Percentiles rank a stretch among this genome's conserved stretches.
Conservation (phyloP, 2,888 invertebrate species). For the Phyllotreta cruciferae region DNA sequence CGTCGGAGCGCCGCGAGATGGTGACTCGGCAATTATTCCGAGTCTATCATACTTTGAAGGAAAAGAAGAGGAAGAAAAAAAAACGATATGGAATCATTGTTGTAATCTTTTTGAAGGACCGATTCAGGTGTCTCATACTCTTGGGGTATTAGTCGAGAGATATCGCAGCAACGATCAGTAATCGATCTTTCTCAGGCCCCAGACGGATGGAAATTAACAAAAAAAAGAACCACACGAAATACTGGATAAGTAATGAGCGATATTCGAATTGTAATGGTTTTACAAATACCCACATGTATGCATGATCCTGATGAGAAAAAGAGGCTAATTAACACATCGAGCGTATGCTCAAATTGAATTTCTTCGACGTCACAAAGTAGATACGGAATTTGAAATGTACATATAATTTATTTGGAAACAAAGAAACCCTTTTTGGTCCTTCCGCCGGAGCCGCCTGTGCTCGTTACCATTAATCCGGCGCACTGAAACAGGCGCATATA, state of each 20-base stretch:
- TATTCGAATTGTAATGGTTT: no score
- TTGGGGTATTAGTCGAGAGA: conserved; percentile 29
- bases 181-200: conserved; percentile 38
- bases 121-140: conserved; percentile 42
- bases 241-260: no score
- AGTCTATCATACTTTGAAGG: conserved; percentile 47
- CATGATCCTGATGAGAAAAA: no score
- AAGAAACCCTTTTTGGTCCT: not conserved
- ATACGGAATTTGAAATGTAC: no score
- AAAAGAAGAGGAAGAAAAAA: conserved; percentile 28
- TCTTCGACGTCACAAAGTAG: no score
- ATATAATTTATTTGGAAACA: no score
- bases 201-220: not conserved
- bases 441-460: conserved; percentile 25
- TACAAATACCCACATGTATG: no score
- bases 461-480: conserved; percentile 35
- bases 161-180: conserved; percentile 37
- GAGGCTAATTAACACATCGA: no score
- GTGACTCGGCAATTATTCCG: conserved; percentile 46
- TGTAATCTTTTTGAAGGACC: conserved; percentile 52
- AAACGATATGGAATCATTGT: conserved; percentile 50
- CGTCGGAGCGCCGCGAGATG: conserved; percentile 42
- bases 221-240: no score
- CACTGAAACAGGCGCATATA: conserved; percentile 12
- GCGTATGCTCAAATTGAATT: no score